Base-by-base conservation (phyloP, 1,140 invertebrate species). In the Drosophila tropicalis region DNA sequence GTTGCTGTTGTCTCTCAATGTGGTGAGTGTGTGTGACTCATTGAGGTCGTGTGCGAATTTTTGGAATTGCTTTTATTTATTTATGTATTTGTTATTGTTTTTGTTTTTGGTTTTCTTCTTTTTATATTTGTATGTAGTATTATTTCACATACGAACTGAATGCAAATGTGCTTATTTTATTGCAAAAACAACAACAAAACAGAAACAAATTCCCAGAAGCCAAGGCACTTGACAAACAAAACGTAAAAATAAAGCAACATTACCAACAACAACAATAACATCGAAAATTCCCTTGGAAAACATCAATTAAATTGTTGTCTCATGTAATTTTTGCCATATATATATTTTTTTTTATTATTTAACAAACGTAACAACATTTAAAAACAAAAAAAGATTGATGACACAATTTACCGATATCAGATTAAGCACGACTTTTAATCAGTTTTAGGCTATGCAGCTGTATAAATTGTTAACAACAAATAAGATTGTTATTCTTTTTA, bases 31-130 rank as follows among this genome's bases (percentile, higher is more conserved):
- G 19, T 39, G 76, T 86, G 83, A 86, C 83, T 86, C 83, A 86
- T 86, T 86, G 83, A 79, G 83, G 83, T 82, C 83, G 83, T 86
- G 79, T 86, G 83, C 83, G 83, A 86, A 86, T 86, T 82, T 86
- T 86, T 86, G 79, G 83, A 86, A 86, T 86, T 86, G 83, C 83
- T 86, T 87, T 79, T 70, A 83, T 86, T 87, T 87, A 79, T 87
- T 87, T 87, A 86, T 87, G 79, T 79, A 86, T 87, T 86, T 86
- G 83, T 87, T 86, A 76, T 82, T 87, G 78, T 81, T 39, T 13
- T 39, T 39, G 36, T 39, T 39, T 39, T 39, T 47, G 22, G 22
- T 47, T 17, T 51, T 51, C 44, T 10, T 51, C 81, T 85, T 85
- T 81, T 9, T 41, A 13, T 41, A 13, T 41, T n/a, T 41, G 40